Percentiles rank a stretch among this genome's conserved stretches.
Evolutionary conservation across 2,797 vertebrate species (phyloP).

Genomic region (Ataeniobius toweri): DNA sequence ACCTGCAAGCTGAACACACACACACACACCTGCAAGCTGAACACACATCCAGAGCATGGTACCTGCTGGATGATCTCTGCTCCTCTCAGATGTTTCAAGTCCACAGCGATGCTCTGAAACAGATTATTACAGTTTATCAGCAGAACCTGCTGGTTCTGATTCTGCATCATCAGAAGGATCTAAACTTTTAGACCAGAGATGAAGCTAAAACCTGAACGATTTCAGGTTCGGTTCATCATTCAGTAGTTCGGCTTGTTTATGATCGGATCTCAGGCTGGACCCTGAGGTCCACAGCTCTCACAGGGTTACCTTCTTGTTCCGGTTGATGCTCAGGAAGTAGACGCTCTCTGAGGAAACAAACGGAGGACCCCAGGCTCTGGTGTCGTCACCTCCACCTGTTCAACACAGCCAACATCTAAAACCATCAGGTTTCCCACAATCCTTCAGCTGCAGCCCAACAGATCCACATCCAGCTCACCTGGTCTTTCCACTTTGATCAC

Average conservation of each 20-base stretch:
- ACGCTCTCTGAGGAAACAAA: slow-evolving; percentile 87
- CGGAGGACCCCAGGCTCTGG: slow-evolving; percentile 92
- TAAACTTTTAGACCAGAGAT: no score
- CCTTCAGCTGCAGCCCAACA: neutral
- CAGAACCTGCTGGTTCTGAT: neutral
- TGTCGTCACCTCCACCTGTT: slow-evolving; percentile 90
- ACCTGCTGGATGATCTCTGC: slow-evolving; percentile 15
- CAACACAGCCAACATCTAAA: neutral
- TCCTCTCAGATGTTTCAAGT: slow-evolving; percentile 31
- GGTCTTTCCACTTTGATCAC: slow-evolving; percentile 96
- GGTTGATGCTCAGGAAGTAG: slow-evolving; percentile 95
- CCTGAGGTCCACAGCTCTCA: no score
- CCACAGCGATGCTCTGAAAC: slow-evolving; percentile 35
- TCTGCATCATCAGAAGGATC: no score
- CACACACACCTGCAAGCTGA: no score
- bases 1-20: neutral
- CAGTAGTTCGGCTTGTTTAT: no score
- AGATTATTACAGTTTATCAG: neutral
- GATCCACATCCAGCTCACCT: slow-evolving; percentile 73
- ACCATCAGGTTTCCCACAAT: neutral
- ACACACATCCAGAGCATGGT: neutral
- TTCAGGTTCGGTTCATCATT: no score
- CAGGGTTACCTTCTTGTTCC: slow-evolving; percentile 90
- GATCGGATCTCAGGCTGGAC: no score
- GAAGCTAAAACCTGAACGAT: no score